Percentiles rank a stretch among this genome's conserved stretches.
Evolutionary conservation across 2,797 vertebrate genomes (phyloP).

Genomic region (Mormyrus proboscirostris): DNA sequence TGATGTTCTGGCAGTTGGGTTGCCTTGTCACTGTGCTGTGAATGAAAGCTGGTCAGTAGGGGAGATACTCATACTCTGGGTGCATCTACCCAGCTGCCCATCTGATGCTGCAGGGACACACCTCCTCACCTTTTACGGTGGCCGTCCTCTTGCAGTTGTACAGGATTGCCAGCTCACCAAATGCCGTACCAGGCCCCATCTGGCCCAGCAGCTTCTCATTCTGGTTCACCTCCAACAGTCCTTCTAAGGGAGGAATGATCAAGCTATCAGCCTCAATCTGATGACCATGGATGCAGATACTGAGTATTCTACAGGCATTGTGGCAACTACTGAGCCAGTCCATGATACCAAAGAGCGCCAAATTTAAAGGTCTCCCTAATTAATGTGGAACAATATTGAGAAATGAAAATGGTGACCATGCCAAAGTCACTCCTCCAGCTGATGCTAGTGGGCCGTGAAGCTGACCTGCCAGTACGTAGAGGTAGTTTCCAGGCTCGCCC

Average conservation of each 20-base stretch:
- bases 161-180: constrained; percentile 70
- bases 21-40: not conserved
- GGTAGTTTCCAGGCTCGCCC: constrained; percentile 66
- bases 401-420: not conserved
- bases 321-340: not conserved
- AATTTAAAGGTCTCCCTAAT: not conserved
- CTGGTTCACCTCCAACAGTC: constrained; percentile 66
- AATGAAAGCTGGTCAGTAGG: not conserved
- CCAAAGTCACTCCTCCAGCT: not conserved
- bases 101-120: not conserved
- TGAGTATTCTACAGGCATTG: not conserved
- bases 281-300: not conserved
- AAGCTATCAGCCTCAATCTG: not conserved
- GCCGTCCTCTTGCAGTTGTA: constrained; percentile 76
- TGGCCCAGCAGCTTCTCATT: constrained; percentile 62
- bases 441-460: not conserved
- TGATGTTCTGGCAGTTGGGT: not conserved
- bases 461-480: constrained; percentile 69
- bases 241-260: constrained; percentile 46
- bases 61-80: not conserved
- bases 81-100: not conserved
- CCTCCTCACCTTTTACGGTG: constrained; percentile 62
- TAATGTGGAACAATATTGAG: not conserved
- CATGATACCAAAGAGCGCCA: not conserved
- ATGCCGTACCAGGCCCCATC: constrained; percentile 66